Percentiles rank a stretch among this genome's conserved stretches.
Evolutionary conservation across 2,797 vertebrate species (phyloP).

Genomic region (Emys orbicularis): DNA sequence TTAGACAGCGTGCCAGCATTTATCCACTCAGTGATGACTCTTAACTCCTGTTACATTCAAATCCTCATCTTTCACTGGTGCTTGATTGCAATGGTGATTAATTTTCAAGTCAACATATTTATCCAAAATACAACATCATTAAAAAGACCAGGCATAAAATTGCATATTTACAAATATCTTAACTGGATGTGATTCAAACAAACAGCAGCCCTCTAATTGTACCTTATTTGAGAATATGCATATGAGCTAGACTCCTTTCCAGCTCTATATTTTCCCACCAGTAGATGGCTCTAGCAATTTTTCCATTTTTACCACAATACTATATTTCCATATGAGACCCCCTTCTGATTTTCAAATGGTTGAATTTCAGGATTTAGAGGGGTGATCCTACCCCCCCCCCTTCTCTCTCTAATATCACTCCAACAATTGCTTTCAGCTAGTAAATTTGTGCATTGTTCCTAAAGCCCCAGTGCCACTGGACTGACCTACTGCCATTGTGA

Average conservation of each 20-base stretch:
- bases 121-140: slow-evolving; percentile 72
- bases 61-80: slow-evolving; percentile 37
- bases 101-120: slow-evolving; percentile 76
- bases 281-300: slow-evolving; percentile 72
- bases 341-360: slow-evolving; percentile 5
- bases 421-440: slow-evolving; percentile 17
- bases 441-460: background rate
- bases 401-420: slow-evolving; percentile 24
- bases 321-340: background rate
- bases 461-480: background rate
- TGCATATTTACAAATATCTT: slow-evolving; percentile 70
- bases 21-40: slow-evolving; percentile 67
- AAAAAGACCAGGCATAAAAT: slow-evolving; percentile 66
- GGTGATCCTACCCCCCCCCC: background rate
- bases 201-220: slow-evolving; percentile 5
- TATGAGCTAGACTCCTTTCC: background rate
- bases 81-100: slow-evolving; percentile 74
- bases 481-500: slow-evolving; percentile 3
- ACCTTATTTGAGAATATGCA: background rate
- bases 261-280: slow-evolving; percentile 43
- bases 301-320: background rate
- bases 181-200: slow-evolving; percentile 52
- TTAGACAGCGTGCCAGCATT: slow-evolving; percentile 59
- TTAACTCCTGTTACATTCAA: slow-evolving; percentile 68
- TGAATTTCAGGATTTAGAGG: slow-evolving; percentile 41